A percentile compares a stretch with the other conserved stretches of the same genome.
Evolutionary conservation across 2,888 invertebrate species (phyloP).

Genomic region (Lycocerus yunnanus): DNA sequence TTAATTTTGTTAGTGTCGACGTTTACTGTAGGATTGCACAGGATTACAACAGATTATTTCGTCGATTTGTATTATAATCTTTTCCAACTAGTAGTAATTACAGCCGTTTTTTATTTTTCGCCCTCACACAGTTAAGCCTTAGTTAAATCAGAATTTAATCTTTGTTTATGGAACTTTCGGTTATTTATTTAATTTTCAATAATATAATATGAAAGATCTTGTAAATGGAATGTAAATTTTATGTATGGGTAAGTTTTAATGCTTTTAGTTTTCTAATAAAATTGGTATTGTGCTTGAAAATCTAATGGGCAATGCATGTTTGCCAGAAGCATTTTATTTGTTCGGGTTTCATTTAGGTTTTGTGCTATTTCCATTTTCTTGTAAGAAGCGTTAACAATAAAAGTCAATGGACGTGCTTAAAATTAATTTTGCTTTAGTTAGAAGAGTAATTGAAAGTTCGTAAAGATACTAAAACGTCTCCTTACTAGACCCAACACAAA

Average conservation of each 20-base stretch:
- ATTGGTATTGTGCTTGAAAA: constrained; percentile 1
- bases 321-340: constrained; percentile 3
- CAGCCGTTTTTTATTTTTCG: background rate
- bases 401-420: constrained; percentile 4
- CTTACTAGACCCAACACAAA: background rate
- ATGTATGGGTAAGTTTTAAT: background rate
- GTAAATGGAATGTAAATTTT: constrained; percentile 1
- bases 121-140: background rate
- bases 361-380: constrained; percentile 5
- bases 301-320: constrained; percentile 11
- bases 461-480: background rate
- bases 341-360: constrained; percentile 5
- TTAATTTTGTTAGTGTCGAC: constrained; percentile 27
- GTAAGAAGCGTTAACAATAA: constrained; percentile 5
- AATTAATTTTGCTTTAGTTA: background rate
- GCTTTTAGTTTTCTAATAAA: constrained; percentile 2
- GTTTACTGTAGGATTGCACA: constrained; percentile 22
- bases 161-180: background rate
- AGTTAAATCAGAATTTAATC: background rate
- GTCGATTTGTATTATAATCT: constrained; percentile 9
- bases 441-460: background rate
- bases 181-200: background rate
- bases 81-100: background rate
- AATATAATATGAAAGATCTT: background rate
- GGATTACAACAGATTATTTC: constrained; percentile 21